These are phyloP conservation scores for Portevinia maculata DNA, from an alignment of 2,888 invertebrate species.

Conservation along the genomic window DNA sequence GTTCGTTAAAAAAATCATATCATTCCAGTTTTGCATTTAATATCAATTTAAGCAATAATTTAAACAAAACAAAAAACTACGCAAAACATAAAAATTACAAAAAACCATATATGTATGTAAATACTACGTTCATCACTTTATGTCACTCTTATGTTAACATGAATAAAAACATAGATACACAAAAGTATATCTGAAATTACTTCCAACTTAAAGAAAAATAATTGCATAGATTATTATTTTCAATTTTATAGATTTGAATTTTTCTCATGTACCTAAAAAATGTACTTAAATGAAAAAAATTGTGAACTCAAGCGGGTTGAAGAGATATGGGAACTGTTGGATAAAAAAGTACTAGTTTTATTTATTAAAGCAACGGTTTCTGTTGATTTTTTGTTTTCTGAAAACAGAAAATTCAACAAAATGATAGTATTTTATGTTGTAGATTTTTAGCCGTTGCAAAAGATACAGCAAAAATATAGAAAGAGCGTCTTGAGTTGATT, in stretches of 20 bases:
- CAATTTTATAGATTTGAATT: constrained; percentile 37
- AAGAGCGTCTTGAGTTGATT: constrained; percentile 39
- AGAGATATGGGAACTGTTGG: constrained; percentile 16
- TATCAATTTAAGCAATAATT: constrained; percentile 61
- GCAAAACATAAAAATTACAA: constrained; percentile 1
- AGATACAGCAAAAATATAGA: constrained; percentile 21
- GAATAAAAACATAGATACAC: background rate
- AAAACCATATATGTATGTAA: background rate
- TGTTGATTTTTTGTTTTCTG: background rate
- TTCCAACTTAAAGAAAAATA: constrained; percentile 18
- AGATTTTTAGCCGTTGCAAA: constrained; percentile 34
- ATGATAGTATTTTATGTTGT: constrained; percentile 31
- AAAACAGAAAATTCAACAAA: constrained; percentile 10
- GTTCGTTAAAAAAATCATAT: constrained; percentile 17
- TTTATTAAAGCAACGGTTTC: constrained; percentile 18
- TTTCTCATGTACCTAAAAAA: constrained; percentile 48
- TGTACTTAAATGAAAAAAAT: constrained; percentile 21
- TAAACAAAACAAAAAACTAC: constrained; percentile 3
- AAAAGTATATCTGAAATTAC: background rate
- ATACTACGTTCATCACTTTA: background rate
- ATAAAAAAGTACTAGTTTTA: constrained; percentile 29
- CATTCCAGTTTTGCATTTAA: constrained; percentile 68
- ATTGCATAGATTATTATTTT: constrained; percentile 23
- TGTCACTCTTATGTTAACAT: background rate
- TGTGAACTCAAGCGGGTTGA: constrained; percentile 23